Conservation (phyloP, 1,140 invertebrate genomes). For the Paralvinella palmiformis region DNA sequence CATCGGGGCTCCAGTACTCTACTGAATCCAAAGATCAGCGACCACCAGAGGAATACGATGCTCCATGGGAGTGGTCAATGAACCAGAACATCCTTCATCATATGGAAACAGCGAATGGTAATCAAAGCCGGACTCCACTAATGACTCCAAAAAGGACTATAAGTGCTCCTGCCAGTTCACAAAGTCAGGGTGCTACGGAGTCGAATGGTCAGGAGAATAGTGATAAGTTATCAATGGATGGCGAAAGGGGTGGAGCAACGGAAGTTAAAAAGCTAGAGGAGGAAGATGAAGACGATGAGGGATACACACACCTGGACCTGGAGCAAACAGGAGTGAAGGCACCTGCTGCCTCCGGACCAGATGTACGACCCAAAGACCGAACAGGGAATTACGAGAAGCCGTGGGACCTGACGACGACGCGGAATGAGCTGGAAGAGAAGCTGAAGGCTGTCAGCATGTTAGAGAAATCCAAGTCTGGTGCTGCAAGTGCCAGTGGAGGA, state of each 20-base stretch:
- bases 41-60: conserved; percentile 4
- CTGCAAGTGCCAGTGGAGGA: neutral
- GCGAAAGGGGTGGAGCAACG: too few species aligned
- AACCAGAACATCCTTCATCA: neutral
- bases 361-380: neutral
- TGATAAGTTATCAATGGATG: too few species aligned
- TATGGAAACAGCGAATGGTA: neutral
- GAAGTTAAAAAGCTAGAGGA: too few species aligned
- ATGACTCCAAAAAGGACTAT: neutral
- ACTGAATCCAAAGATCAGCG: neutral
- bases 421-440: conserved; percentile 12
- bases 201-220: too few species aligned
- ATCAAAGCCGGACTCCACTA: neutral
- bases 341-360: too few species aligned
- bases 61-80: conserved; percentile 5
- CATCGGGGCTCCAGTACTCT: too few species aligned
- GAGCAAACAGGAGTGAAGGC: neutral
- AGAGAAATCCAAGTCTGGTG: neutral
- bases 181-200: too few species aligned
- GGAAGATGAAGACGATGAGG: neutral
- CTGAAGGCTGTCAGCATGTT: neutral
- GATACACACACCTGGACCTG: neutral
- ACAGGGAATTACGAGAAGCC: conserved; percentile 16
- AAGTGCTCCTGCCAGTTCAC: neutral
- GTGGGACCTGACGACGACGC: conserved; percentile 10